Conservation (phyloP, 30 jellyfish, hydroid and myxozoan species). For the Aurelia sp. region DNA sequence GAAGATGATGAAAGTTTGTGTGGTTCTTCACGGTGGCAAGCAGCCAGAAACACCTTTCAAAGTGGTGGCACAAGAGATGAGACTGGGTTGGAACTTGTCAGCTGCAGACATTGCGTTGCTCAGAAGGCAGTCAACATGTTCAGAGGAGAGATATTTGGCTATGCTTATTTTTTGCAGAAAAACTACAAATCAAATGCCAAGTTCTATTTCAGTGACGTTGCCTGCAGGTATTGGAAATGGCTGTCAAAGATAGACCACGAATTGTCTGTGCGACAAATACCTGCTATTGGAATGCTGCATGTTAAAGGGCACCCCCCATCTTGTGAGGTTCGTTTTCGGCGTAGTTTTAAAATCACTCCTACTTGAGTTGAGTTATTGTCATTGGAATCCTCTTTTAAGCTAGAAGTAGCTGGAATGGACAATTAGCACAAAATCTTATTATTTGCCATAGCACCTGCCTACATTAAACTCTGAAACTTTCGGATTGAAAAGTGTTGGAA, state of each 20-base stretch:
- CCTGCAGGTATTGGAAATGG: conserved; percentile 49
- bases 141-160: conserved; percentile 52
- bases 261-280: background rate
- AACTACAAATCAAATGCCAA: conserved; percentile 11
- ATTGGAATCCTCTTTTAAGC: background rate
- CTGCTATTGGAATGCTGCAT: conserved; percentile 53
- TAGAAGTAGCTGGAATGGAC: too few relatives aligned
- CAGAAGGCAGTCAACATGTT: conserved; percentile 27
- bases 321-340: conserved; percentile 32
- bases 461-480: too few relatives aligned
- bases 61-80: conserved; percentile 8
- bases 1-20: conserved; percentile 3
- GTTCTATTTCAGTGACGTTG: conserved; percentile 49
- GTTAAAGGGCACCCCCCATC: conserved; percentile 35
- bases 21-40: conserved; percentile 39
- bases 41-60: conserved; percentile 18
- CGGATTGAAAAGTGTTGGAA: too few relatives aligned
- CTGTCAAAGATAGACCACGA: background rate
- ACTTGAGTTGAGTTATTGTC: background rate
- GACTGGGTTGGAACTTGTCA: conserved; percentile 30
- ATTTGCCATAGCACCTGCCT: too few relatives aligned
- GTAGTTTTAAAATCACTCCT: background rate
- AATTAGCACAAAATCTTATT: too few relatives aligned
- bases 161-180: conserved; percentile 35
- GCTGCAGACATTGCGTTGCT: conserved; percentile 46